Percentiles rank a stretch among this genome's conserved stretches.
Evolutionary conservation across 1,140 invertebrate species (phyloP).

Genomic region (Drosophila equinoxialis): DNA sequence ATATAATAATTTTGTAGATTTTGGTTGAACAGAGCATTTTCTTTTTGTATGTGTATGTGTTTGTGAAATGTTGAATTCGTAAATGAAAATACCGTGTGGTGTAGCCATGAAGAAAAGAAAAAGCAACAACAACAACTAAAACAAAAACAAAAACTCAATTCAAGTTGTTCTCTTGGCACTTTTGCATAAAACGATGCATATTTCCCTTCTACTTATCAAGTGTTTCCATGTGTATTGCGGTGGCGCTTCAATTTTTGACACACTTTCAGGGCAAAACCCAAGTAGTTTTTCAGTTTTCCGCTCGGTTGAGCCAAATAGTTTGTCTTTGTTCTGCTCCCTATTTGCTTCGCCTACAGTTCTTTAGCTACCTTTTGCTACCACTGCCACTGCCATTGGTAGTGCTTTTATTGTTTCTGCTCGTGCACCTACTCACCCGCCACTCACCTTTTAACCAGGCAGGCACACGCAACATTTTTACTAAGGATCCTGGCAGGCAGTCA

Average conservation of each 20-base stretch:
- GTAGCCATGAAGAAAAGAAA: not conserved
- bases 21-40: no score
- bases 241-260: slow-evolving; percentile 69
- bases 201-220: slow-evolving; percentile 19
- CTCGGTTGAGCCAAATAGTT: slow-evolving; percentile 70
- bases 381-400: not conserved
- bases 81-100: not conserved
- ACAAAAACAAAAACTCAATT: not conserved
- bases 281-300: slow-evolving; percentile 63
- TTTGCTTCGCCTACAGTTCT: not conserved
- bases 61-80: not conserved
- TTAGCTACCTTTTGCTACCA: not conserved
- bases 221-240: slow-evolving; percentile 36
- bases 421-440: not conserved
- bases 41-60: no score
- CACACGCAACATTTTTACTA: slow-evolving; percentile 25
- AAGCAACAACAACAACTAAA: no score
- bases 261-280: slow-evolving; percentile 62
- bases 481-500: slow-evolving; percentile 31
- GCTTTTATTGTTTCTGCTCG: not conserved
- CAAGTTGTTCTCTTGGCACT: slow-evolving; percentile 3
- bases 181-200: slow-evolving; percentile 7
- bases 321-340: slow-evolving; percentile 3
- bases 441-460: slow-evolving; percentile 9
- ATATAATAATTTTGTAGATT: no score